These are phyloP conservation scores for Cryptoprocta ferox DNA, from an alignment of 2,797 vertebrate genomes.

Conservation along the genomic window DNA sequence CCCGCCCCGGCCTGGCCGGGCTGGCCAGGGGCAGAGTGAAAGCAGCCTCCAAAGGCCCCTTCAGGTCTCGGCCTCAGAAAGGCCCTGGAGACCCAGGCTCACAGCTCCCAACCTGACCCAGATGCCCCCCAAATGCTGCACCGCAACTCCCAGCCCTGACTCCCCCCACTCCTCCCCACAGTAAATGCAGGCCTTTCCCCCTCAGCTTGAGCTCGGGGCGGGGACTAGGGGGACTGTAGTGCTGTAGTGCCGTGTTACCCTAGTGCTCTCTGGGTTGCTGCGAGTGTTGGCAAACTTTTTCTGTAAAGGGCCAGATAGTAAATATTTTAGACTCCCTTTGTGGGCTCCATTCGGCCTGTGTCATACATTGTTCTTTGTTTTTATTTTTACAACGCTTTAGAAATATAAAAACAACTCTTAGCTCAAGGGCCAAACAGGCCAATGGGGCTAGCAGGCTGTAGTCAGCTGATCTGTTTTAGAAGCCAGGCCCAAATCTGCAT, in stretches of 20 bases:
- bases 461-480: background rate
- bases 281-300: background rate
- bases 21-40: constrained; percentile 44
- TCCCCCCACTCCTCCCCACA: background rate
- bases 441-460: background rate
- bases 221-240: background rate
- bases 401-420: constrained; percentile 38
- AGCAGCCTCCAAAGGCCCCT: constrained; percentile 52
- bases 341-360: background rate
- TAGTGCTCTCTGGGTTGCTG: background rate
- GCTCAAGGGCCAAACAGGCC: background rate
- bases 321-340: constrained; percentile 40
- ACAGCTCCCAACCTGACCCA: background rate
- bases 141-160: background rate
- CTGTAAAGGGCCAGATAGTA: constrained; percentile 34
- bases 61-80: constrained; percentile 8
- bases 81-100: background rate
- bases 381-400: constrained; percentile 51
- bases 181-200: background rate
- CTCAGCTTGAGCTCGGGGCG: background rate
- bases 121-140: background rate
- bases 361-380: constrained; percentile 35
- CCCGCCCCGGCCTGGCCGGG: too few relatives aligned
- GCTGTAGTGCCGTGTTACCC: background rate
- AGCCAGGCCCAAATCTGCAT: background rate